A percentile compares a stretch with the other conserved stretches of the same genome.
These are phyloP conservation scores for Euwallacea similis DNA, from an alignment of 1,140 invertebrate genomes.

Conservation along the genomic window DNA sequence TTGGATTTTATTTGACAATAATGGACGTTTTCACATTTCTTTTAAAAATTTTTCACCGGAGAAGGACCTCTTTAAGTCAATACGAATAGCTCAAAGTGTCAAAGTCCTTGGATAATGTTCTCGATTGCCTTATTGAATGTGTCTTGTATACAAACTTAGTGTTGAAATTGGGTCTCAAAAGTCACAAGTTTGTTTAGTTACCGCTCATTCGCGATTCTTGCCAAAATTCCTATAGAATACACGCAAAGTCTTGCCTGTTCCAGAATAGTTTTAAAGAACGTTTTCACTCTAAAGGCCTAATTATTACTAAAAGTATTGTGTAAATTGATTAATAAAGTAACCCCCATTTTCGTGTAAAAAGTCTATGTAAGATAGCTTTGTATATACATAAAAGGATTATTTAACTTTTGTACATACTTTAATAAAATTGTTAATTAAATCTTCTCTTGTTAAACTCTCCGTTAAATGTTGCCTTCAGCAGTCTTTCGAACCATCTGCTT, in stretches of 20 bases:
- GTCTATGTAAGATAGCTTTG: conserved; percentile 18
- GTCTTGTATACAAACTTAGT: conserved; percentile 40
- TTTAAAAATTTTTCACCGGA: no score
- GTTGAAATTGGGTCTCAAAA: neutral
- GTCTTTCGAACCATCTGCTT: neutral
- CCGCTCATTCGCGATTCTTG: neutral
- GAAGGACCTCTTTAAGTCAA: neutral
- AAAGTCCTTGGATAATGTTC: no score
- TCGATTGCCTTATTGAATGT: conserved; percentile 45
- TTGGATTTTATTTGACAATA: conserved; percentile 3
- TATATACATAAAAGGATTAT: conserved; percentile 27
- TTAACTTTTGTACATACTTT: conserved; percentile 38
- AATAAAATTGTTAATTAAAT: conserved; percentile 31
- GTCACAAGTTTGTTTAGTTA: neutral
- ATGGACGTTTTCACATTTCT: neutral
- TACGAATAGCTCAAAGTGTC: neutral
- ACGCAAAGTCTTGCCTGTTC: no score
- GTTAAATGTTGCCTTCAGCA: neutral
- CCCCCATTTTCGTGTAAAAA: conserved; percentile 14
- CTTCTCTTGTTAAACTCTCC: conserved; percentile 26
- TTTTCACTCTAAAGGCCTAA: conserved; percentile 31
- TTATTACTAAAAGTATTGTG: conserved; percentile 18
- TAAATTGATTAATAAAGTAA: conserved; percentile 24
- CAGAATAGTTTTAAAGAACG: neutral
- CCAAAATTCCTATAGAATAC: conserved; percentile 8